A percentile compares a stretch with the other conserved stretches of the same genome.
phyloP scores from a whole-genome alignment of 2,888 invertebrate species.

The Gonocerus acuteangulatus region DNA sequence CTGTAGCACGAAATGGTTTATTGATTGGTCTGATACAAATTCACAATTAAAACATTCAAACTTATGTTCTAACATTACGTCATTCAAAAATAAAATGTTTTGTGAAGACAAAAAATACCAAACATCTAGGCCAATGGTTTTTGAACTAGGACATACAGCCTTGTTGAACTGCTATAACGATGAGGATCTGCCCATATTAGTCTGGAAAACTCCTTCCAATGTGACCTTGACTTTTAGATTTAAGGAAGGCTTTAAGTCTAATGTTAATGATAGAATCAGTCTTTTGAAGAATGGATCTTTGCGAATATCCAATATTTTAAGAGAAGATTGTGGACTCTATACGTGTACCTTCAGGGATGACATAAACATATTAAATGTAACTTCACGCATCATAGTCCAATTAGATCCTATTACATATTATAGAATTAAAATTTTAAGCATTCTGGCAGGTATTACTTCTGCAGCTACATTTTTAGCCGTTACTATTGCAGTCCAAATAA shows the following conservation, averaged over 20 bases:
- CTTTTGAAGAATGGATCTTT: constrained; percentile 72
- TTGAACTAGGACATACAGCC: constrained; percentile 30
- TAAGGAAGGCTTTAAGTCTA: not conserved
- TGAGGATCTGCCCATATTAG: constrained; percentile 26
- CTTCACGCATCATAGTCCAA: constrained; percentile 65
- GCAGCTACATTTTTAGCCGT: constrained; percentile 71
- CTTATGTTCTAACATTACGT: not conserved
- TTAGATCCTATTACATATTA: constrained; percentile 80
- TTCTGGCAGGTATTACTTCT: constrained; percentile 70
- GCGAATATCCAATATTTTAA: constrained; percentile 59
- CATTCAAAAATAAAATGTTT: not conserved
- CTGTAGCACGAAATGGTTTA: constrained; percentile 75
- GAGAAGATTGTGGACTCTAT: constrained; percentile 78
- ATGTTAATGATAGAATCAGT: constrained; percentile 25
- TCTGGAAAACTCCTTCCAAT: constrained; percentile 51
- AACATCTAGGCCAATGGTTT: constrained; percentile 7
- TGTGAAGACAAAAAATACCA: not conserved
- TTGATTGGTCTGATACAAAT: constrained; percentile 46
- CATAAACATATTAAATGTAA: constrained; percentile 63
- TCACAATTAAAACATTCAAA: not conserved
- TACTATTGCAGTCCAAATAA: constrained; percentile 69
- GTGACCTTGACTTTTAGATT: constrained; percentile 12
- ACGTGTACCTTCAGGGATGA: constrained; percentile 74
- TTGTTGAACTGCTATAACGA: constrained; percentile 28
- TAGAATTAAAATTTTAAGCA: constrained; percentile 73